Evolutionary conservation across 2,113 vertebrate species (phyloP), one percentile per base, ranked within the genome.

Genomic region (Albula glossodonta): DNA sequence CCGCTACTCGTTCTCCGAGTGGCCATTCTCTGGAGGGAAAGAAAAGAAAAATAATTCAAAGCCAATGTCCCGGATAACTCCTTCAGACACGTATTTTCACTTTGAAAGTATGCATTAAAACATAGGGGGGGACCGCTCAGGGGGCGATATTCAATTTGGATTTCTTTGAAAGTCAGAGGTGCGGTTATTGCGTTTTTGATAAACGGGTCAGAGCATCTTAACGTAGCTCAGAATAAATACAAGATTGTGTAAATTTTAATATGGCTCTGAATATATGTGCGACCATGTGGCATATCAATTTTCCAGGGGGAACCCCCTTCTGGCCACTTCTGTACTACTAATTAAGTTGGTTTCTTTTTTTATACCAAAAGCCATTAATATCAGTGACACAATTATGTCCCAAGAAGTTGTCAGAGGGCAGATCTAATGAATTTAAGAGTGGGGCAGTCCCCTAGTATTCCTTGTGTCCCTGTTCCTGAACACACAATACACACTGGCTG

Each of bases 301-400:
- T 12, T 15, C 57, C 17, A 60, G 12, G 3, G 48, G 15, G 25
- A 78, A 51, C 51, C 51, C 49, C 56, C n/a, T 78, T 78, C n/a
- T 78, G 17, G 53, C 51, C n/a, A 48, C 51, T 78, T 78, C n/a
- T 78, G 17, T 19, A 84, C 22, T 10, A 57, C 53, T 49, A 84
- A 57, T 74, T 22, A 84, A 84, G 66, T 50, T 22, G 5, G 49
- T 19, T 3, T 84, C 25, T 84, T 25, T 78, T 84, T 84, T 56
- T n/a, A 84, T 84, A 51, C 41, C 50, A 84, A 74, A 70, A 25
- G 11, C 17, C 22, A 70, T 52, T 52, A 1, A 17, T 48, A 6
- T 15, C 83, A 17, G 11, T 79, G 74, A 84, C 25, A 57, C 6
- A 70, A 70, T 17, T 70, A 17, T 70, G 2, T 22, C 63, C 63